Conservation (phyloP, 2,888 invertebrate genomes). For the Caenorhabditis doughertyi region DNA sequence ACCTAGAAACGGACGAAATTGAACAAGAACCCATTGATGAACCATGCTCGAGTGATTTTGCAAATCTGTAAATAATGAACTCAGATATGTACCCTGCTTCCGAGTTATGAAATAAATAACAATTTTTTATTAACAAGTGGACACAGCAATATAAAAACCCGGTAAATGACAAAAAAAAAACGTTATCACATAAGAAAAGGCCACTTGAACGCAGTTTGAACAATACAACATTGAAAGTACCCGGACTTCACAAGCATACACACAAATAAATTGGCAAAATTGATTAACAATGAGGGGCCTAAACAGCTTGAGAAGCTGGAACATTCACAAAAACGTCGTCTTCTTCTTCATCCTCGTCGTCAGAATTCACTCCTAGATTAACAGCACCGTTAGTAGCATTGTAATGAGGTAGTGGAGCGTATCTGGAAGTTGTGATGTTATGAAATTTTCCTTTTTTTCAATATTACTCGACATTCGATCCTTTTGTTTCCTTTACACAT, state of each 20-base stretch:
- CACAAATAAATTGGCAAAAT: constrained; percentile 30
- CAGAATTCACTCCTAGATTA: constrained; percentile 60
- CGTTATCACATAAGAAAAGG: constrained; percentile 41
- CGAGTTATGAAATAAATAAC: neutral
- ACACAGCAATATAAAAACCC: constrained; percentile 14
- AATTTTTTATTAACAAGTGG: constrained; percentile 29
- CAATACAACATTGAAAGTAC: constrained; percentile 19
- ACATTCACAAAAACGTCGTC: constrained; percentile 51
- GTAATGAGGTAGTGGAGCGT: constrained; percentile 74
- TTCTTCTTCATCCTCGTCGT: constrained; percentile 48
- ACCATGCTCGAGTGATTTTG: no score
- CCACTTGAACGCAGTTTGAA: constrained; percentile 9
- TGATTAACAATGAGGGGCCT: neutral
- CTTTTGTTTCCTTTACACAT: constrained; percentile 48
- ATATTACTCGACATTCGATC: constrained; percentile 62
- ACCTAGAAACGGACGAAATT: no score
- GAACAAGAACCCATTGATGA: no score
- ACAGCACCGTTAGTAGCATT: constrained; percentile 66
- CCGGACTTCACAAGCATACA: constrained; percentile 32
- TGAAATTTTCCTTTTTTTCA: no score
- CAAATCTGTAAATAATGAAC: no score
- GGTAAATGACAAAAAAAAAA: constrained; percentile 10
- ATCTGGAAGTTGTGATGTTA: constrained; percentile 66
- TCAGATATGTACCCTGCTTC: no score
- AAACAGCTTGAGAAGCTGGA: constrained; percentile 39